Base-by-base conservation (phyloP, 1,140 invertebrate species). In the Sesamia nonagrioides region DNA sequence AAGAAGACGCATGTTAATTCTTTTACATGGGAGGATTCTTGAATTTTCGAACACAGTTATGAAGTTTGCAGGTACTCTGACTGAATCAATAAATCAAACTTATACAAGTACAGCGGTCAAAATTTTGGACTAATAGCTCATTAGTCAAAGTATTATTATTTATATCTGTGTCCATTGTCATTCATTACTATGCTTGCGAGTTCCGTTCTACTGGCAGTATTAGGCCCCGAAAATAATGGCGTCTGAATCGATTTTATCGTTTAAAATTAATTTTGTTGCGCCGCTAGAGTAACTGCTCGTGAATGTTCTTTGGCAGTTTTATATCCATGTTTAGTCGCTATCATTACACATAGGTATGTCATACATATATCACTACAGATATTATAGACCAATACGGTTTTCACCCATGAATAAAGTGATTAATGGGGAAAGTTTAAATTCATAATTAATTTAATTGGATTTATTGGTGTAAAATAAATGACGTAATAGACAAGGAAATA, bases 131-230 rank as follows among this genome's bases (percentile, higher is more conserved):
- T 66, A 63, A 76, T 76, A 52, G 27, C 58, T 52, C 42, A 66
- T 76, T n/a, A n/a, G n/a, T n/a, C 6, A 63, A 40, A 63, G 4
- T 54, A 21, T 54, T 21, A 56, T 50, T 13, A 74, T 40, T 74
- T 60, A 61, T 60, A 27, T 61, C 40, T 17, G 27, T 68, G 35
- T 60, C 56, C 63, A 69, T 78, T 78, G 63, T 33, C 27, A 78
- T 78, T 78, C 76, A 71, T 60, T 54, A 48, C n/a, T 45, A 72
- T 58, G 56, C 40, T 78, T 37, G 18, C 50, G 50, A 52, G 42
- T 72, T 73, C 68, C 68, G 77, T 72, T 73, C 68, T 54, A 69
- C 45, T 54, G 45, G 33, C 9, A 63, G 69, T 78, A 27, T 37
- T 18, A 5, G 66, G 45, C 27, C n/a, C 50, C 63, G 37, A 69